Conservation (phyloP, 35 echinoderm and acorn worm genomes). For the Apostichopus japonicus region DNA sequence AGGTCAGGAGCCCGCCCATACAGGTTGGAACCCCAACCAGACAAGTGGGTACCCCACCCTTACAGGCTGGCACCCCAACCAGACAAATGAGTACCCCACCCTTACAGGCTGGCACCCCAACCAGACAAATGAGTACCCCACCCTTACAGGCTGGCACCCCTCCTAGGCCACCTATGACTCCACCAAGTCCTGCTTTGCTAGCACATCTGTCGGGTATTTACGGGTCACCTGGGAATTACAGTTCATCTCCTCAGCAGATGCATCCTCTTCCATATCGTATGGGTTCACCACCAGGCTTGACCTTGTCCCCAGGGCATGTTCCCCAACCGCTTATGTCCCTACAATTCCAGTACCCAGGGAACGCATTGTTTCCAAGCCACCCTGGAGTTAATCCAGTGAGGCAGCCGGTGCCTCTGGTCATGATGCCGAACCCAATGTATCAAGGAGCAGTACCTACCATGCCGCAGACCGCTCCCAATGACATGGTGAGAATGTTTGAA, state of each 20-base stretch:
- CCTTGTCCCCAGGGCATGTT: constrained; percentile 14
- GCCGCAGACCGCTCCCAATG: background rate
- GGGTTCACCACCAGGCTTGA: background rate
- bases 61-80: background rate
- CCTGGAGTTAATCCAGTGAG: constrained; percentile 1
- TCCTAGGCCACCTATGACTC: background rate
- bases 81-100: background rate
- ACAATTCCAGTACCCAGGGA: background rate
- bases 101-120: background rate
- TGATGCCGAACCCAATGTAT: background rate
- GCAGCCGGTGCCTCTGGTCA: background rate
- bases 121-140: background rate
- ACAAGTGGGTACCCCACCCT: background rate
- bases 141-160: background rate
- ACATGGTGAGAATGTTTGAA: background rate
- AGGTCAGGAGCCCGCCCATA: background rate
- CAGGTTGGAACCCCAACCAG: background rate
- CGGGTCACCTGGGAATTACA: background rate
- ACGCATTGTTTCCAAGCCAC: background rate
- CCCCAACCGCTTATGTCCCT: background rate
- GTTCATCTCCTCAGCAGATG: background rate
- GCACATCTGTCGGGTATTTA: background rate
- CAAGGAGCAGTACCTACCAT: background rate
- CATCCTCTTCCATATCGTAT: background rate
- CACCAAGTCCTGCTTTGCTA: background rate